Base-by-base conservation (phyloP, 2,888 invertebrate genomes). In the Crioceris asparagi region DNA sequence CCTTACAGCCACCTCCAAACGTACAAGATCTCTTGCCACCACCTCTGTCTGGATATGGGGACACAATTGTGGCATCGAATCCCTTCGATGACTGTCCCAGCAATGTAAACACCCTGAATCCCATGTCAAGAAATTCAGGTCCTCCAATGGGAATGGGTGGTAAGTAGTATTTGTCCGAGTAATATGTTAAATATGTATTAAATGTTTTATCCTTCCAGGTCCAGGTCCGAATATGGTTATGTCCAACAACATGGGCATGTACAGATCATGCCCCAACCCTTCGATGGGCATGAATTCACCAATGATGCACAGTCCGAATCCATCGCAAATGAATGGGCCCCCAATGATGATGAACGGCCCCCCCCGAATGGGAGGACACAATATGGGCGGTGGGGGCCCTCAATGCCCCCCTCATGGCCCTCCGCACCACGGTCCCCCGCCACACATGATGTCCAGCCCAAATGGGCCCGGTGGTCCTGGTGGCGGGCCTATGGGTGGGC, bases 61-160 rank as follows among this genome's bases (percentile, higher is more conserved):
- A 92, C 60, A 92, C 91, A 41, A 88, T 93, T 58, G 82, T 91
- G 43, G 92, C 92, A 39, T 90, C 88, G 45, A 93, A 93, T 67
- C 92, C 92, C 25, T 93, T 93, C 63, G 92, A 93, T 66, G 92
- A 93, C 61, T 84, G 85, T 36, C 86, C 85, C 32, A 75, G 57
- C 49, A 57, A 55, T 30, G 59, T 65, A 34, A 62, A 58, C 46
- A 54, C 56, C n/a, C 61, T 64, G 50, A 59, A 50, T 47, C 36
- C 29, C 5, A 56, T 60, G 51, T 54, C 56, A 18, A 52, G 62
- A 31, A 54, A 56, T 12, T 54, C 57, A 27, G 60, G 53, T 16
- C 46, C 48, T 4, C 49, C 53, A 4, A 63, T 63, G 60, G 62
- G 59, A 3, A 61, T 65, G 60, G 58, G 59, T 14, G 42, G 46